These are phyloP conservation scores for Dexiosoma caninum DNA, from an alignment of 2,888 invertebrate genomes.

Conservation along the genomic window DNA sequence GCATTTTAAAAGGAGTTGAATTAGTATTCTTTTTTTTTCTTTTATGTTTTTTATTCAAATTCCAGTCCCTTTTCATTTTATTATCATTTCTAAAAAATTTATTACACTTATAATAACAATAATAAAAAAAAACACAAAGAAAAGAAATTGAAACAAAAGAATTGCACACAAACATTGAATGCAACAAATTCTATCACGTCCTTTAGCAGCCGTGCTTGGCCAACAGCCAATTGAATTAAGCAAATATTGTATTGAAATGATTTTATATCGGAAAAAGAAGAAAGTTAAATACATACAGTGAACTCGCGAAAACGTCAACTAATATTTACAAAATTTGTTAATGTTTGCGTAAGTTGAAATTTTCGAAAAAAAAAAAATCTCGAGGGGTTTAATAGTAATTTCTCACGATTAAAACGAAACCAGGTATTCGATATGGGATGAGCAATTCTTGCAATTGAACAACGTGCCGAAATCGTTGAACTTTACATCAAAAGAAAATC, in stretches of 20 bases:
- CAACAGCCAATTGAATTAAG: constrained; percentile 46
- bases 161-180: constrained; percentile 37
- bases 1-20: too few relatives aligned
- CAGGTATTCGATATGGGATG: too few relatives aligned
- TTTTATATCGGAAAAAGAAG: background rate
- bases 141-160: constrained; percentile 22
- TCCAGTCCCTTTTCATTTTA: background rate
- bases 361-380: too few relatives aligned
- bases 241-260: constrained; percentile 7
- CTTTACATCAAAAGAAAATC: too few relatives aligned
- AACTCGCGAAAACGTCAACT: too few relatives aligned
- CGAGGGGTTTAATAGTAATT: too few relatives aligned
- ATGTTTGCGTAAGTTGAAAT: too few relatives aligned
- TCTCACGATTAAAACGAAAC: too few relatives aligned
- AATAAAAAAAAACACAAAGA: constrained; percentile 6
- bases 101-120: constrained; percentile 33
- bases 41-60: background rate
- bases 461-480: too few relatives aligned
- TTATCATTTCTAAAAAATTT: constrained; percentile 52
- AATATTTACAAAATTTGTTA: too few relatives aligned
- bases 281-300: background rate
- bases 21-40: too few relatives aligned
- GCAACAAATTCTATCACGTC: constrained; percentile 48
- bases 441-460: too few relatives aligned
- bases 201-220: constrained; percentile 43